Evolutionary conservation across 2,888 invertebrate genomes (phyloP), one percentile per base, ranked within the genome.

Genomic region (Trichopoda pennipes): DNA sequence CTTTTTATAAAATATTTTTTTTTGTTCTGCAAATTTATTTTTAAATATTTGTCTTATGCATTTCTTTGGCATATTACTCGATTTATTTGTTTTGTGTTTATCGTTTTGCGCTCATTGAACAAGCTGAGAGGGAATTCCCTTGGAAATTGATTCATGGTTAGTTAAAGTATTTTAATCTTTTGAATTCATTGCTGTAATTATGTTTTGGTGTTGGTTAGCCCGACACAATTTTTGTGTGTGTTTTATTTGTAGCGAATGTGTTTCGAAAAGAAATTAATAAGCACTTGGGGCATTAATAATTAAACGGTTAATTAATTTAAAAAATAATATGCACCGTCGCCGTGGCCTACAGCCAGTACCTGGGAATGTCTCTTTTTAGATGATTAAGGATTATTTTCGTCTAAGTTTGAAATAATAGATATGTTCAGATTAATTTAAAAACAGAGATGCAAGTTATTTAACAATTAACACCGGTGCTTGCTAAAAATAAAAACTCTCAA

Each of bases 161-260:
- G 14, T 44, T 76, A 68, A 58, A 76, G 75, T 68, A 68, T 76
- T 60, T 68, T 76, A 28, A 68, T 76, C 75, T 68, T 61, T 73
- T 73, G 9, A 12, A 53, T 53, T 60, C 9, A 14, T 42, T 60
- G 7, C 19, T 47, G 17, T 49, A 19, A 28, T 42, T 53, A 38
- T 66, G 10, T 14, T 56, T 28, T 68, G 51, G 10, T n/a, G 1
- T 2, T 47, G 9, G 14, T n/a, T 44, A n/a, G n/a, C 47, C 8
- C 19, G 9, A 17, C 7, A 17, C n/a, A 49, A 49, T n/a, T 2
- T 16, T 4, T n/a, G n/a, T 12, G n/a, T 16, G 44, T 44, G 44
- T 16, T n/a, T n/a, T n/a, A n/a, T n/a, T n/a, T 2, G 4, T 12
- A 38, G 12, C 1, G 38, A 16, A 44, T 44, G 44, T 44, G 7